Conservation (phyloP, 2,113 vertebrate species). For the Myocastor coypus region DNA sequence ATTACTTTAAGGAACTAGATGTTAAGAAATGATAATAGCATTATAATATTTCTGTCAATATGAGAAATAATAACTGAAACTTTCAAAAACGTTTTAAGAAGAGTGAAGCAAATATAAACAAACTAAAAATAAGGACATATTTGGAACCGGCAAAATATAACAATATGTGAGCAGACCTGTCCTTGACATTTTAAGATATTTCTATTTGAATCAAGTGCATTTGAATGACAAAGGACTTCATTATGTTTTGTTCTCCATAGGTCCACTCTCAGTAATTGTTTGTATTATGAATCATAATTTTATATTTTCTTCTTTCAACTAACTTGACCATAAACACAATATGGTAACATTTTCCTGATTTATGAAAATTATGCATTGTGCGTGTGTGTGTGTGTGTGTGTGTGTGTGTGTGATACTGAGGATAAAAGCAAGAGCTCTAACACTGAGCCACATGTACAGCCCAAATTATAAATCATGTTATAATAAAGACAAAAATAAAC, state of each 20-base stretch:
- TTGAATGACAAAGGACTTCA: not conserved
- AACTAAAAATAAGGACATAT: not conserved
- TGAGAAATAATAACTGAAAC: not conserved
- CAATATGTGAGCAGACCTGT: not conserved
- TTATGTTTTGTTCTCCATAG: not conserved
- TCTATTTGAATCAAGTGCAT: not conserved
- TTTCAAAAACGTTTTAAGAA: not conserved
- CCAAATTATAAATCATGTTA: not conserved
- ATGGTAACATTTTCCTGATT: not conserved
- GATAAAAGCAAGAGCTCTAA: not conserved
- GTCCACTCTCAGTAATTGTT: not conserved
- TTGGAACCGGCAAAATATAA: not conserved
- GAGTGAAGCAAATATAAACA: not conserved
- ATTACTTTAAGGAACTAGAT: not conserved
- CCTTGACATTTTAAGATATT: not conserved
- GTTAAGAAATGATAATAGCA: not conserved
- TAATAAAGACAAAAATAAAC: not conserved
- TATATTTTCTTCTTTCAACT: not conserved
- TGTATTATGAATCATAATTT: not conserved
- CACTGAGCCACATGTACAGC: not conserved
- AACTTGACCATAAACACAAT: not conserved
- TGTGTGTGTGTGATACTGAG: not conserved
- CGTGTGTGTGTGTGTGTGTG: no score
- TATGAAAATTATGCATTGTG: not conserved
- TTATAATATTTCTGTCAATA: not conserved